A percentile compares a stretch with the other conserved stretches of the same genome.
Evolutionary conservation across 2,888 invertebrate genomes (phyloP).

Genomic region (Scrobipalpa costella): DNA sequence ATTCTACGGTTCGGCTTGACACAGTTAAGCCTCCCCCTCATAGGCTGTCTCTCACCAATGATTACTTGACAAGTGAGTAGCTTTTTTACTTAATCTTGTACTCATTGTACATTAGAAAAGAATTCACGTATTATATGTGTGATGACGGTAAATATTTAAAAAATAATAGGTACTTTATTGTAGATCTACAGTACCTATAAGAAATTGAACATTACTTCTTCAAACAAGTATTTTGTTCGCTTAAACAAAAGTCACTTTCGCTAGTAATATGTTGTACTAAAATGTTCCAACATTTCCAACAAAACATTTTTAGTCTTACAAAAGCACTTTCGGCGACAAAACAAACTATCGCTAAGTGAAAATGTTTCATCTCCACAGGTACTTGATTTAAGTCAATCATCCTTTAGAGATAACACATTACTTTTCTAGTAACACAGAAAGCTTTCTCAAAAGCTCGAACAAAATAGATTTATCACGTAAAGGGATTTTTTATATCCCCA

Average conservation of each 20-base stretch:
- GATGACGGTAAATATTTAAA: too few relatives aligned
- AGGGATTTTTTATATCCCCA: neutral
- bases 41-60: constrained; percentile 76
- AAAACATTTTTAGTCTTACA: neutral
- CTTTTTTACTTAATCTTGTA: neutral
- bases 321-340: neutral
- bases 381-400: neutral
- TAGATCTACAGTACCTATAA: too few relatives aligned
- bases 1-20: constrained; percentile 66
- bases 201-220: too few relatives aligned
- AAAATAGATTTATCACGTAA: neutral
- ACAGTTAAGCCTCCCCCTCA: constrained; percentile 65
- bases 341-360: neutral
- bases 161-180: too few relatives aligned
- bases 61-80: constrained; percentile 72
- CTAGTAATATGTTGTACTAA: neutral
- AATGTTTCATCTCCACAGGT: neutral
- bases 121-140: neutral
- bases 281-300: neutral
- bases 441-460: neutral
- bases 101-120: neutral
- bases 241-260: too few relatives aligned
- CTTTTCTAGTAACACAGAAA: neutral
- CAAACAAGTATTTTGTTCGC: too few relatives aligned
- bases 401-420: neutral